Conservation (phyloP, 2,888 invertebrate genomes). For the Eupithecia pulchellata region DNA sequence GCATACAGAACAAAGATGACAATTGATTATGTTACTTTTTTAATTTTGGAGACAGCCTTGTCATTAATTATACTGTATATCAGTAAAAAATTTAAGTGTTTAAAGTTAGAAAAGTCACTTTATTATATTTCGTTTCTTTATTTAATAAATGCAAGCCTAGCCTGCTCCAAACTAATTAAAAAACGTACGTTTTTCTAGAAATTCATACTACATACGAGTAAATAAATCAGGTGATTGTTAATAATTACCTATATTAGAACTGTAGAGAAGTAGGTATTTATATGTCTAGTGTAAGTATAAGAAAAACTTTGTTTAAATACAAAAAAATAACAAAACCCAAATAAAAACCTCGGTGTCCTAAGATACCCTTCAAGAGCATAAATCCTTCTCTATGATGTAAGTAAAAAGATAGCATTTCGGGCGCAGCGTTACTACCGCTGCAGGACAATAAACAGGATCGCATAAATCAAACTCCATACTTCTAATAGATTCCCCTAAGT, state of each 20-base stretch:
- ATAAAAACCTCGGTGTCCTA: neutral
- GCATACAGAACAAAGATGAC: neutral
- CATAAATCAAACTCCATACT: slow-evolving; percentile 55
- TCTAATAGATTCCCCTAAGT: slow-evolving; percentile 81
- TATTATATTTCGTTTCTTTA: no score
- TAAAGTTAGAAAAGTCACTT: no score
- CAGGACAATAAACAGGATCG: slow-evolving; percentile 51
- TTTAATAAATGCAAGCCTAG: no score
- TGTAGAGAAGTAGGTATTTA: no score
- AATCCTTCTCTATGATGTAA: neutral
- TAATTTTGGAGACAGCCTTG: neutral
- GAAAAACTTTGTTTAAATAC: neutral
- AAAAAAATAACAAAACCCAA: neutral
- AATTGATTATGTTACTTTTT: neutral
- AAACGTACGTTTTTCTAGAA: no score
- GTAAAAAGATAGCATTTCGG: neutral
- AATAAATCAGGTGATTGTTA: no score
- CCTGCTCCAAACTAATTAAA: no score
- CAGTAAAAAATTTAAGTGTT: no score
- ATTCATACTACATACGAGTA: no score
- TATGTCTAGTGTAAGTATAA: no score
- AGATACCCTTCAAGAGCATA: neutral
- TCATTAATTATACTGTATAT: no score
- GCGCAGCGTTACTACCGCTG: slow-evolving; percentile 18
- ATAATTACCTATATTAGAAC: no score